phyloP scores from a whole-genome alignment of 1,140 invertebrate genomes.

The Laupala kohalensis region DNA sequence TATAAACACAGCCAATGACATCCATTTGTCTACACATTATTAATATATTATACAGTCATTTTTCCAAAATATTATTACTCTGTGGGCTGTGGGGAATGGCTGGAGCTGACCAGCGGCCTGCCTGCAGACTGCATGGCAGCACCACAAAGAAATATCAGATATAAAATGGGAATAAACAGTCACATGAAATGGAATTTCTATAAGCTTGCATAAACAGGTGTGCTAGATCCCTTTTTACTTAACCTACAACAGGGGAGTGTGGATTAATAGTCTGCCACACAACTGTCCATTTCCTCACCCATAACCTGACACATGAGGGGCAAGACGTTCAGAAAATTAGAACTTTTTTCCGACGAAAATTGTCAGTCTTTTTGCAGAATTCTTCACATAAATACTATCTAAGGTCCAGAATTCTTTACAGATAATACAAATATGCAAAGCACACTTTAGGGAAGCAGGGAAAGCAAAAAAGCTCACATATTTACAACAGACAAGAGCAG shows the following conservation, averaged over 20 bases:
- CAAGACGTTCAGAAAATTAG: not conserved
- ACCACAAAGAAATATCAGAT: not conserved
- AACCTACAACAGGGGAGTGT: not conserved
- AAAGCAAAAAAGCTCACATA: not conserved
- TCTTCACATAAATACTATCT: not conserved
- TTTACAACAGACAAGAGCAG: no score
- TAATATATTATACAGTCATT: not conserved
- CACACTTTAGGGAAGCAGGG: not conserved
- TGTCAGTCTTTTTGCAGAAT: not conserved
- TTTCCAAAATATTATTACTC: not conserved
- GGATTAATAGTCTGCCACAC: not conserved
- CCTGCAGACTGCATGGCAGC: not conserved
- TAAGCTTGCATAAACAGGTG: not conserved
- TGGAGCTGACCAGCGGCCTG: not conserved
- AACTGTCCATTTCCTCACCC: not conserved
- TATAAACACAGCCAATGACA: not conserved
- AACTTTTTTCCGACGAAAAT: not conserved
- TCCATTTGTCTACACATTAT: not conserved
- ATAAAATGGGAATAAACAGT: not conserved
- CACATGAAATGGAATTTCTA: not conserved
- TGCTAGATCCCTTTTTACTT: not conserved
- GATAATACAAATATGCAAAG: not conserved
- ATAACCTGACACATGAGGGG: not conserved
- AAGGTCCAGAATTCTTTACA: not conserved
- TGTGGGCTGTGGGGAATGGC: not conserved